Evolutionary conservation across 2,888 invertebrate genomes (phyloP).

Genomic region (Campaea margaritaria): DNA sequence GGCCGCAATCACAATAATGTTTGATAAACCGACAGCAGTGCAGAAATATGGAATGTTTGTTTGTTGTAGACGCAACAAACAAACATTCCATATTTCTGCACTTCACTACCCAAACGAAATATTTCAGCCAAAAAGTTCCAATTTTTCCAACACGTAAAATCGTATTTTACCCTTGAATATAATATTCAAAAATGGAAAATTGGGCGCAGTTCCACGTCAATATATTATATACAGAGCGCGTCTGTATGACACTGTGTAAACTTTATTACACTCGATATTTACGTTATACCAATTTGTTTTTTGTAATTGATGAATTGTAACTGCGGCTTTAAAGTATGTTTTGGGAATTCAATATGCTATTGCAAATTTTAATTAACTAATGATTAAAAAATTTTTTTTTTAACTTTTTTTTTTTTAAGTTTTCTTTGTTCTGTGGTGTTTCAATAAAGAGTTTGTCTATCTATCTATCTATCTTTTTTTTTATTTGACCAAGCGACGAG

Average conservation of each 20-base stretch:
- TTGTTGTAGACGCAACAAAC: too few species aligned
- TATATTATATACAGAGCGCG: slow-evolving; percentile 24
- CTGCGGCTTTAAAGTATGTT: background rate
- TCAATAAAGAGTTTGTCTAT: too few species aligned
- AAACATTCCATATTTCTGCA: background rate
- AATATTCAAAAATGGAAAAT: slow-evolving; percentile 27
- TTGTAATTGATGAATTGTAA: slow-evolving; percentile 11
- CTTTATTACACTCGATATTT: slow-evolving; percentile 20
- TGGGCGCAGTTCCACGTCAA: slow-evolving; percentile 24
- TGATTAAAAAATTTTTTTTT: too few species aligned
- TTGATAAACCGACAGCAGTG: too few species aligned
- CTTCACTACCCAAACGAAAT: slow-evolving; percentile 16
- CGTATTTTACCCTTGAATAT: slow-evolving; percentile 27
- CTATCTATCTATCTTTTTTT: too few species aligned
- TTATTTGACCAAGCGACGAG: too few species aligned
- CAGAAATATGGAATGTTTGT: too few species aligned
- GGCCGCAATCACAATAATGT: too few species aligned
- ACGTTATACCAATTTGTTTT: slow-evolving; percentile 8
- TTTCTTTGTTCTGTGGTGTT: too few species aligned
- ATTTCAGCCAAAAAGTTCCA: slow-evolving; percentile 17
- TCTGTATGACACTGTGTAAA: slow-evolving; percentile 18
- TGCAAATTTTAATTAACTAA: too few species aligned
- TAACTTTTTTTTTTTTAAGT: too few species aligned
- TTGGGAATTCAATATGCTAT: too few species aligned
- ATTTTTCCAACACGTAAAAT: slow-evolving; percentile 31